These are phyloP conservation scores for Cephus spinipes DNA, from an alignment of 2,888 invertebrate species.

Conservation along the genomic window DNA sequence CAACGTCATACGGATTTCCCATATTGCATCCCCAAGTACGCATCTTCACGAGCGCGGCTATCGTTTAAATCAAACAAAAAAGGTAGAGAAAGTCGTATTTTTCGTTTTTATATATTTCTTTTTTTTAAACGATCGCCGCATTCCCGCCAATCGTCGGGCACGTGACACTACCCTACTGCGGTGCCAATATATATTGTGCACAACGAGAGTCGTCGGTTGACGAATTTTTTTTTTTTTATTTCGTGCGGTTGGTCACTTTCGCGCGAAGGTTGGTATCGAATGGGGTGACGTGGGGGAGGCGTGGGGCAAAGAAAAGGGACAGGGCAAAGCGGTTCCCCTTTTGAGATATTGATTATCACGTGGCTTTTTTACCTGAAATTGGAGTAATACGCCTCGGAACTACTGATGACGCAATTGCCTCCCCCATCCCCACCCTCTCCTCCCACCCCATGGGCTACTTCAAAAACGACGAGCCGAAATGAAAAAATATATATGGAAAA, in stretches of 20 bases:
- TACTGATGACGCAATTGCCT: not conserved
- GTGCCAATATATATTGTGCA: not conserved
- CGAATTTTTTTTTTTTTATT: not conserved
- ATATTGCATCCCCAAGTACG: not conserved
- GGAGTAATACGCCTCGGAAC: not conserved
- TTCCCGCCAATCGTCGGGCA: not conserved
- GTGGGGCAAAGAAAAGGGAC: not conserved
- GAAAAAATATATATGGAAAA: not conserved
- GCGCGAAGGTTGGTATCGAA: not conserved
- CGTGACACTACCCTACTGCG: not conserved
- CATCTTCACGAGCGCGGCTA: not conserved
- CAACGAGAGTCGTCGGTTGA: not conserved
- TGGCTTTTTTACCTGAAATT: not conserved
- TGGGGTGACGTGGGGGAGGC: not conserved
- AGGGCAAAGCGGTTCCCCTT: not conserved
- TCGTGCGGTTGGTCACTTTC: not conserved
- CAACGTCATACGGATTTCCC: not conserved
- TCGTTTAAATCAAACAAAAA: not conserved
- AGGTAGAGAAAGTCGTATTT: not conserved
- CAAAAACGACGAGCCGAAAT: not conserved
- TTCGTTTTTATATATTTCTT: not conserved
- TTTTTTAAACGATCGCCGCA: not conserved
- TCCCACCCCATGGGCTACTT: not conserved
- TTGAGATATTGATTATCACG: not conserved
- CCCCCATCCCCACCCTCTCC: not conserved